Evolutionary conservation across 2,888 invertebrate genomes (phyloP).

Genomic region (Caenorhabditis japonica): DNA sequence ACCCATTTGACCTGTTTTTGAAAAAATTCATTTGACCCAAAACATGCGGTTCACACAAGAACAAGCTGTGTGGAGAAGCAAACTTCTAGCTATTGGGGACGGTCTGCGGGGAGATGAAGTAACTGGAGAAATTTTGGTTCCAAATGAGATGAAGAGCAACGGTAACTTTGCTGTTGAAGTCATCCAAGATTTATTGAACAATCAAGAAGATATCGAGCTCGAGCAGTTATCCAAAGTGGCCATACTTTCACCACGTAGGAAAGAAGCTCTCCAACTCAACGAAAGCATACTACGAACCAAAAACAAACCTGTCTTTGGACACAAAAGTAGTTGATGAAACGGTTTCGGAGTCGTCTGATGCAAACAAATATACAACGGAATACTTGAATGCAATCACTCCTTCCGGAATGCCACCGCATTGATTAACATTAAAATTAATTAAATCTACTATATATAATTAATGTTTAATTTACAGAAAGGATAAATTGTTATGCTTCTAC

Average conservation of each 20-base stretch:
- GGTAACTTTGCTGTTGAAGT: conserved; percentile 14
- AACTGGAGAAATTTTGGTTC: conserved; percentile 11
- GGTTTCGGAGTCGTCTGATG: not conserved
- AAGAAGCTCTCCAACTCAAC: conserved; percentile 21
- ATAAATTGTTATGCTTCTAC: no score
- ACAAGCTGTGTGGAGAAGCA: conserved; percentile 8
- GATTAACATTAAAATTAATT: conserved; percentile 2
- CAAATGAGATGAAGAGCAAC: not conserved
- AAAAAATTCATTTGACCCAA: conserved; percentile 1
- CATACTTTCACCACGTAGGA: conserved; percentile 32
- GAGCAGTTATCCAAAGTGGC: conserved; percentile 6
- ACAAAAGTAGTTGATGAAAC: not conserved
- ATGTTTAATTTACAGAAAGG: no score
- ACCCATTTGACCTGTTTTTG: conserved; percentile 14
- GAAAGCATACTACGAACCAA: conserved; percentile 6
- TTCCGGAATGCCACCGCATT: conserved; percentile 33
- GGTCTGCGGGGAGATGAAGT: not conserved
- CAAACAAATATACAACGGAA: conserved; percentile 9
- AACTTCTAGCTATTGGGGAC: conserved; percentile 33
- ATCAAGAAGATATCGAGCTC: not conserved
- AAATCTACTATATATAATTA: no score
- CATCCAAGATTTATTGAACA: conserved; percentile 8
- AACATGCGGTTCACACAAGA: conserved; percentile 25
- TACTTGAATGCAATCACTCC: conserved; percentile 28
- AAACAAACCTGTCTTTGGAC: not conserved